Percentiles rank a stretch among this genome's conserved stretches.
Evolutionary conservation across 2,113 vertebrate genomes (phyloP).

Genomic region (Penelope pileata): DNA sequence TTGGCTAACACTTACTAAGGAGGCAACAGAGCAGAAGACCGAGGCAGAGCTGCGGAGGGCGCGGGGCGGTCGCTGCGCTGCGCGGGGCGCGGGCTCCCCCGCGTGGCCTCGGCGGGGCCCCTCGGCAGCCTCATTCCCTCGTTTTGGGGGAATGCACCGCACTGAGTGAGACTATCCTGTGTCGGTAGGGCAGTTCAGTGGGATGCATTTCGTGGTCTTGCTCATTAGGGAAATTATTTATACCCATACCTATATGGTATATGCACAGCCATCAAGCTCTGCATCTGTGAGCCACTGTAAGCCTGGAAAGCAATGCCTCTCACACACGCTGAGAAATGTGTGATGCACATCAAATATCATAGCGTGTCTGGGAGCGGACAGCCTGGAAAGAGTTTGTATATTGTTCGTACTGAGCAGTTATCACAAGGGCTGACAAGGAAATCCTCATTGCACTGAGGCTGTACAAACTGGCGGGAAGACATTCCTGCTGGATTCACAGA

Average conservation of each 20-base stretch:
- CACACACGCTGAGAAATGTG: neutral
- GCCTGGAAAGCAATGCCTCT: neutral
- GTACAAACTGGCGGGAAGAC: neutral
- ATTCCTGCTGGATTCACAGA: neutral
- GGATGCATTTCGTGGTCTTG: neutral
- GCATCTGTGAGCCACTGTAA: neutral
- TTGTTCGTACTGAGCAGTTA: neutral
- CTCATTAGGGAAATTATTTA: neutral
- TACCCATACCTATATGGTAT: neutral
- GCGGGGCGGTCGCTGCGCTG: too few species aligned
- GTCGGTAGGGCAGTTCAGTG: neutral
- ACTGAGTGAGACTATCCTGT: too few species aligned
- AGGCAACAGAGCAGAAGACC: too few species aligned
- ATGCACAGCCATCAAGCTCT: neutral
- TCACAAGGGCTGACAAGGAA: neutral
- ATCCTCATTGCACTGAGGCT: neutral
- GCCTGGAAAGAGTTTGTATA: neutral
- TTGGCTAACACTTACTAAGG: neutral
- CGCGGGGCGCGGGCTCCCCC: slow-evolving; percentile 57
- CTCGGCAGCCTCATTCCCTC: too few species aligned
- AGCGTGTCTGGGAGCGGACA: rapidly evolving
- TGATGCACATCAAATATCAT: neutral
- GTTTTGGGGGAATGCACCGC: neutral
- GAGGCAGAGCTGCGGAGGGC: too few species aligned
- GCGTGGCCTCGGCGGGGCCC: neutral